A percentile compares a stretch with the other conserved stretches of the same genome.
These are phyloP conservation scores for Patella ulyssiponensis DNA, from an alignment of 2,888 invertebrate species.

Conservation along the genomic window DNA sequence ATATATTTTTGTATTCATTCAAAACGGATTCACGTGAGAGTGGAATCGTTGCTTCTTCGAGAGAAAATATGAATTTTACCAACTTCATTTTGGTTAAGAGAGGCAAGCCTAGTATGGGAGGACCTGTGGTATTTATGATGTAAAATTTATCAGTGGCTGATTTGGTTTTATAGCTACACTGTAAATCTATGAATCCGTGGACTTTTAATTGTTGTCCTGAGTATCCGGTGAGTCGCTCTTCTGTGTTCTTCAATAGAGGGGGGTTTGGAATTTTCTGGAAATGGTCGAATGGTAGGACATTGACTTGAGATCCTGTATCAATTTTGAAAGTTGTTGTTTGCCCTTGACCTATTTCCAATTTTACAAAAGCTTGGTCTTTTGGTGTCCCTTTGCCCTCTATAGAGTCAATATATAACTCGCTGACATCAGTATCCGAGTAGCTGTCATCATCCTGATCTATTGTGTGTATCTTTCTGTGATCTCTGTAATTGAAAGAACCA, in stretches of 20 bases:
- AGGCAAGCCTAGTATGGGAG: slow-evolving; percentile 19
- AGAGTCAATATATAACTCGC: slow-evolving; percentile 3
- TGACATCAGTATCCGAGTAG: not conserved
- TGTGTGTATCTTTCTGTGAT: no score
- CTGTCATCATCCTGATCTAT: not conserved
- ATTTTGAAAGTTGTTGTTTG: not conserved
- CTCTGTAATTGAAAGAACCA: not conserved
- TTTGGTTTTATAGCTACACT: not conserved
- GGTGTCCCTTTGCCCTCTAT: not conserved
- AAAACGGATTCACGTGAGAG: not conserved
- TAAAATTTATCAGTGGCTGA: not conserved
- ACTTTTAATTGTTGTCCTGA: slow-evolving; percentile 5
- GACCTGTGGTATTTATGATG: not conserved
- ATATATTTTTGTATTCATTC: slow-evolving; percentile 7
- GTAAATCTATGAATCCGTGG: slow-evolving; percentile 2
- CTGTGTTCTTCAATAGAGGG: not conserved
- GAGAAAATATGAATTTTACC: slow-evolving; percentile 17
- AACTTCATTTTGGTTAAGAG: slow-evolving; percentile 12
- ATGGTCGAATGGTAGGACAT: not conserved
- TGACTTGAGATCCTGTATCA: slow-evolving; percentile 1
- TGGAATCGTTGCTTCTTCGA: not conserved
- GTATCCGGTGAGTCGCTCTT: slow-evolving; percentile 2
- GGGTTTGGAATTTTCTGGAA: not conserved
- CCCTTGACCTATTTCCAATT: not conserved
- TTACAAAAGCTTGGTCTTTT: slow-evolving; percentile 4